These are phyloP conservation scores for Helicoverpa assulta DNA, from an alignment of 2,888 invertebrate species.

Conservation along the genomic window DNA sequence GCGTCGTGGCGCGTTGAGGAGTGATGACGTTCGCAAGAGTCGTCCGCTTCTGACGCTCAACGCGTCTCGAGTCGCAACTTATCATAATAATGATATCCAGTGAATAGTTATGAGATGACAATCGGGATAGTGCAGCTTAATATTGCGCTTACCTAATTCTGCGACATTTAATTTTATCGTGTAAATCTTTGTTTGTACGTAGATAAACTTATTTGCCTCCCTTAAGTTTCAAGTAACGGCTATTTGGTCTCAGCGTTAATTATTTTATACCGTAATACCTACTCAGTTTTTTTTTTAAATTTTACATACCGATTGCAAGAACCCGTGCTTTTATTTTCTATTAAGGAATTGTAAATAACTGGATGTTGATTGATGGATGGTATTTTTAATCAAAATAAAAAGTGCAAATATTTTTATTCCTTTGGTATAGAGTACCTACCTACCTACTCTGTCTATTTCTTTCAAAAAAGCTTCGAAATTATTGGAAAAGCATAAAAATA, in stretches of 20 bases:
- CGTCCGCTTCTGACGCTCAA: slow-evolving; percentile 54
- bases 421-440: not conserved
- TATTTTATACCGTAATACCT: not conserved
- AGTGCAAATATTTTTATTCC: no score
- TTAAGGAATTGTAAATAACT: not conserved
- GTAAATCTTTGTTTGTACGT: not conserved
- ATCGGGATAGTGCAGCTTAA: slow-evolving; percentile 16
- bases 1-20: slow-evolving; percentile 26
- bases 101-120: slow-evolving; percentile 38
- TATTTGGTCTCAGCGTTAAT: slow-evolving; percentile 16
- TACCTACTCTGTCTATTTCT: not conserved
- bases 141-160: slow-evolving; percentile 8
- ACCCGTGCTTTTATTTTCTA: not conserved
- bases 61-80: slow-evolving; percentile 58
- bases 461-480: not conserved
- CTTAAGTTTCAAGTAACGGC: not conserved
- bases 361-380: no score
- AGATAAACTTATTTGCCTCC: not conserved
- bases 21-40: slow-evolving; percentile 49
- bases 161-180: slow-evolving; percentile 9
- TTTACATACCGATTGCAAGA: not conserved
- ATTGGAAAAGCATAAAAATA: slow-evolving; percentile 16
- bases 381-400: no score
- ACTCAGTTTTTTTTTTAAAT: no score
- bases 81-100: slow-evolving; percentile 61